Evolutionary conservation across 1,140 invertebrate genomes (phyloP), one percentile per base, ranked within the genome.

Genomic region (Spodoptera litura): DNA sequence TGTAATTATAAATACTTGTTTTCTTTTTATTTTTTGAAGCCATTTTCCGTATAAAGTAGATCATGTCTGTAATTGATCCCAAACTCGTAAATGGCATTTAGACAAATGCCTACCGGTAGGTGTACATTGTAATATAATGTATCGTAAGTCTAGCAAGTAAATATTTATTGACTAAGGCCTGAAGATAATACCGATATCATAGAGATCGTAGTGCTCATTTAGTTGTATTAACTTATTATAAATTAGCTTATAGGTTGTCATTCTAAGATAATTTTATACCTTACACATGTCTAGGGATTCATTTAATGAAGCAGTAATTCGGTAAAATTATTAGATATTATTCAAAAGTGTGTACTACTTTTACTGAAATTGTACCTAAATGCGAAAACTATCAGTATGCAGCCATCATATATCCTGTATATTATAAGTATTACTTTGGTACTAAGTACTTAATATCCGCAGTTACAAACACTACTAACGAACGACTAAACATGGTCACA

Each of bases 171-270:
- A 56, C 10, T 66, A 66, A 66, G 70, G 52, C 31, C 70, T 56
- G 71, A 20, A 20, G 20, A 73, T 73, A 73, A 73, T 73, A 59
- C 53, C 71, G 15, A 73, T 73, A 73, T 73, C 56, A 73, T 73
- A 73, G 38, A 73, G 11, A 73, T 27, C 59, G 71, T 73, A 73
- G 71, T 61, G 71, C 71, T 73, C 71, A 73, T 73, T 59, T 73
- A 49, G 56, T 49, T 73, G n/a, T 73, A 59, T 73, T 59, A 73
- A 73, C 56, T 27, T 73, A 59, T 61, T 73, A 52, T 71, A 56
- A 71, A 64, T 8, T 71, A 71, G 68, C 13, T 71, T 71, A 31
- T 71, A 71, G 68, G 27, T 71, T 44, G 11, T 55, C 68, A 55
- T 71, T 31, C 13, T 53, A 71, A 55, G 68, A 71, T 71, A 71